phyloP scores from a whole-genome alignment of 1,140 invertebrate species.

The Melitaea cinxia region DNA sequence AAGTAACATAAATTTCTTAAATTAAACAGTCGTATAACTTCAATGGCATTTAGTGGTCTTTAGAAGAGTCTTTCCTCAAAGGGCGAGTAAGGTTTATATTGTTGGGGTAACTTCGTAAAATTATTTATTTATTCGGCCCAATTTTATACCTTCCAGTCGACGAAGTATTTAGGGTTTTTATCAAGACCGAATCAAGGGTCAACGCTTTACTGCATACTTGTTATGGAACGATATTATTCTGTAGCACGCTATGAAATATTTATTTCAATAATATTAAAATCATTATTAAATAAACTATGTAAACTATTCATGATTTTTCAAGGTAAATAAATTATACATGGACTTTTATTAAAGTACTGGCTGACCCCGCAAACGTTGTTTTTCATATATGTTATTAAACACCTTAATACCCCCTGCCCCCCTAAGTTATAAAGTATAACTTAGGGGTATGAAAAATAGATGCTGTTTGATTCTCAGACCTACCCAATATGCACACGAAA shows the following conservation, averaged over 20 bases:
- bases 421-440: too few species aligned
- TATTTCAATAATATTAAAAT: neutral
- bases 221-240: slow-evolving; percentile 43
- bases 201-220: slow-evolving; percentile 51
- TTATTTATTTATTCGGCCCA: slow-evolving; percentile 75
- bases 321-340: slow-evolving; percentile 5
- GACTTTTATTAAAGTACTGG: neutral
- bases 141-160: slow-evolving; percentile 64
- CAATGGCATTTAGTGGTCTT: slow-evolving; percentile 16
- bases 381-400: too few species aligned
- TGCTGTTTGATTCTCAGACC: too few species aligned
- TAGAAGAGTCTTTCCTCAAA: slow-evolving; percentile 14
- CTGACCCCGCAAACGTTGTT: too few species aligned
- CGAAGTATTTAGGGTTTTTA: slow-evolving; percentile 72
- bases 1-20: slow-evolving; percentile 1
- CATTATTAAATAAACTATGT: neutral
- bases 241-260: slow-evolving; percentile 4
- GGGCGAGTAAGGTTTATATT: slow-evolving; percentile 18
- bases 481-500: too few species aligned
- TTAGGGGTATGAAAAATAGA: too few species aligned
- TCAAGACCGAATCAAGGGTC: slow-evolving; percentile 71
- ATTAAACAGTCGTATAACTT: slow-evolving; percentile 19
- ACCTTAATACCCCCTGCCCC: too few species aligned
- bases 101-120: slow-evolving; percentile 55
- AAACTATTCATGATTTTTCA: neutral